These are phyloP conservation scores for Pelobates cultripes DNA, from an alignment of 2,797 vertebrate genomes.

Conservation along the genomic window DNA sequence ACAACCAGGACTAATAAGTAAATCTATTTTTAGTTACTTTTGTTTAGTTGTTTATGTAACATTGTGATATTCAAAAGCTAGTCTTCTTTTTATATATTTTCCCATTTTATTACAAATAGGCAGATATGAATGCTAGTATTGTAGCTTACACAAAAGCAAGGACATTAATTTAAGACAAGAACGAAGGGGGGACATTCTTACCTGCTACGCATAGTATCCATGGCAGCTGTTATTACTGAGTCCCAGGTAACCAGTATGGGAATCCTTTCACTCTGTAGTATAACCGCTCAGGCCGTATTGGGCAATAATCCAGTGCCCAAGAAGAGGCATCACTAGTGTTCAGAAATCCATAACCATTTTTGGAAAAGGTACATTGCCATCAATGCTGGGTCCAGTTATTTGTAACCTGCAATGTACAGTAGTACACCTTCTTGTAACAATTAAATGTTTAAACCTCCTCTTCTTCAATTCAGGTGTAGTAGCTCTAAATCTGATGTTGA, in stretches of 20 bases:
- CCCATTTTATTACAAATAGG: no score
- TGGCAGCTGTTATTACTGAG: neutral
- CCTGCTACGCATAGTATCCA: slow-evolving; percentile 52
- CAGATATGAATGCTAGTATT: no score
- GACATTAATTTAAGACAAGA: no score
- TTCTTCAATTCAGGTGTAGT: neutral
- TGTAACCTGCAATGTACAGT: neutral
- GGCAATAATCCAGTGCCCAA: slow-evolving; percentile 3
- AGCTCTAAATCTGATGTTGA: neutral
- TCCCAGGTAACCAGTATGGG: neutral
- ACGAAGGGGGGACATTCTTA: slow-evolving; percentile 1
- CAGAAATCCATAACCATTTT: slow-evolving; percentile 3
- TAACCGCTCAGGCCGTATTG: slow-evolving; percentile 30
- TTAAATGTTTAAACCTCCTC: neutral
- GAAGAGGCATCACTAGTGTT: slow-evolving; percentile 16
- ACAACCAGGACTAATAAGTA: no score
- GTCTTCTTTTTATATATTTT: no score
- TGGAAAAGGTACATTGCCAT: neutral
- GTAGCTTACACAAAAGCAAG: no score
- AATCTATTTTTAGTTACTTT: no score
- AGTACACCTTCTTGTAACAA: neutral
- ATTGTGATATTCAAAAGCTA: no score
- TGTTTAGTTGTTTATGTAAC: no score
- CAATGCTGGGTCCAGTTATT: neutral
- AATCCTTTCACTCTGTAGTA: slow-evolving; percentile 20